Evolutionary conservation across 1,140 invertebrate species (phyloP), one percentile per base, ranked within the genome.

Genomic region (Drosophila littoralis): DNA sequence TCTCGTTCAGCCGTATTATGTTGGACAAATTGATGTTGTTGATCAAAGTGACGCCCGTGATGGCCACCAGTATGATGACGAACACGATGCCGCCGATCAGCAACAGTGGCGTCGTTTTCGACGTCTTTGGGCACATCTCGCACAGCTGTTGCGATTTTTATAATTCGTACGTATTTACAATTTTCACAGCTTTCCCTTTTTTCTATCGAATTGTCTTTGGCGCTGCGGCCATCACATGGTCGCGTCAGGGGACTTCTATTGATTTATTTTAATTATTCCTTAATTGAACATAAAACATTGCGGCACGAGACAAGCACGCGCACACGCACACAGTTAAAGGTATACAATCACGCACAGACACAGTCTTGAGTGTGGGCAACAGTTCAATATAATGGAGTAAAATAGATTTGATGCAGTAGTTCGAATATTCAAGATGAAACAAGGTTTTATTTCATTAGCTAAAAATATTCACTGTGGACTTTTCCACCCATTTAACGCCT

Each of bases 1-100:
- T 84, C 77, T 92, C 91, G 48, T 92, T 92, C 48, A 92, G 54
- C 12, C 90, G 80, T 51, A 92, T 92, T 9, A 92, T 92, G 28
- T 92, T 92, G 35, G 91, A 92, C 13, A 91, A 55, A 59, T 92
- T 92, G 9, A 92, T 91, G 63, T 92, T 92, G 54, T 91, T 92
- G 75, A 91, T 92, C 59, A 92, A 60, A 0, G 91, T 92, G 7
- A 92, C 76, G 7, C 91, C 91, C 7, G 91, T 92, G 32, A 92
- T 76, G 12, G 63, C 89, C 13, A 92, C 91, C 36, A 92, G 75
- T 0, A 92, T 72, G 54, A 92, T 92, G 45, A 92, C 90, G n/a
- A 89, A 81, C 35, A 82, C 75, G 46, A 92, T 82, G 48, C 91
- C 91, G 40, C 69, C 89, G 54, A 92, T 91, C 59, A 92, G 69